phyloP scores from a whole-genome alignment of 2,888 invertebrate species.

The Athalia circularis region DNA sequence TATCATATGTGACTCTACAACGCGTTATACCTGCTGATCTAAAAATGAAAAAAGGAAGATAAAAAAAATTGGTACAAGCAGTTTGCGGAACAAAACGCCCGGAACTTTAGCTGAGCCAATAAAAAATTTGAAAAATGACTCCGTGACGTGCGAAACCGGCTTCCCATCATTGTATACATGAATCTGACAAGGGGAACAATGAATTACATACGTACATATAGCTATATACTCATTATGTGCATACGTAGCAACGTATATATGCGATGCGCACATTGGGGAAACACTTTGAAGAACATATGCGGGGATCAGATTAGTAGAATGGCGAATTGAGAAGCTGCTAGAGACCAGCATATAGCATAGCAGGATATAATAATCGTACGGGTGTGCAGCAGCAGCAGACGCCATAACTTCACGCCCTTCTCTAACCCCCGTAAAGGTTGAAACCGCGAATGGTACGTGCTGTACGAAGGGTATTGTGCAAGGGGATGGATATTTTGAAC shows the following conservation, averaged over 20 bases:
- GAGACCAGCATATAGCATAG: too few relatives aligned
- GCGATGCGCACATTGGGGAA: constrained; percentile 1
- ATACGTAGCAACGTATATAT: background rate
- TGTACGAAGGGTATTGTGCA: background rate
- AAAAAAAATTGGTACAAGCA: background rate
- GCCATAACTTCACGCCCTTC: constrained; percentile 38
- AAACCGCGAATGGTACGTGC: constrained; percentile 32
- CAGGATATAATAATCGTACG: too few relatives aligned
- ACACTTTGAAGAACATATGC: constrained; percentile 24
- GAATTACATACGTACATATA: background rate
- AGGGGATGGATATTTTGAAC: constrained; percentile 38
- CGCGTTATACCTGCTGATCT: background rate
- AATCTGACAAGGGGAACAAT: too few relatives aligned
- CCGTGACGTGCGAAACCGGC: constrained; percentile 50
- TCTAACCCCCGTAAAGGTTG: background rate
- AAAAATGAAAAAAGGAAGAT: background rate
- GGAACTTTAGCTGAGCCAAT: constrained; percentile 45
- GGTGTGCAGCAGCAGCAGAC: too few relatives aligned
- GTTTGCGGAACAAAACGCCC: constrained; percentile 6
- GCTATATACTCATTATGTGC: background rate
- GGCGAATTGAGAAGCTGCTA: constrained; percentile 9
- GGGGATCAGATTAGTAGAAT: background rate
- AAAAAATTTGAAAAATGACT: constrained; percentile 56
- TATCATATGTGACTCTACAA: background rate
- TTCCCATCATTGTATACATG: constrained; percentile 13